Evolutionary conservation across 2,113 vertebrate genomes (phyloP).

Genomic region (Herpailurus yagouaroundi): DNA sequence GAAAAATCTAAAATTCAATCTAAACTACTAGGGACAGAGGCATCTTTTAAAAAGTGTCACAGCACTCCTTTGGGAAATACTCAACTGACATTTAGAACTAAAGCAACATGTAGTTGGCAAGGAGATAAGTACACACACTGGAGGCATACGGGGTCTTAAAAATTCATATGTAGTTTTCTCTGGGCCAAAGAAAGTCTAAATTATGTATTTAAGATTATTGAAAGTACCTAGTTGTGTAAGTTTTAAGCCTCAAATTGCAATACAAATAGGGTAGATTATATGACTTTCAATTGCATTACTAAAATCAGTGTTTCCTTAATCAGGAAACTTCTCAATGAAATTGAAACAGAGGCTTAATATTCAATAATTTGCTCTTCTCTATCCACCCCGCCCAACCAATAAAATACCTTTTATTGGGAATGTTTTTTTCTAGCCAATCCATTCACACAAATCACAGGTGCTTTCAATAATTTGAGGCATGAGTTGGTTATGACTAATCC

Average conservation of each 20-base stretch:
- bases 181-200: neutral
- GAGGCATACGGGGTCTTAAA: neutral
- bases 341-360: neutral
- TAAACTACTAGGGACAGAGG: neutral
- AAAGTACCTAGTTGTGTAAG: neutral
- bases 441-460: neutral
- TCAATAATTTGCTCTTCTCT: neutral
- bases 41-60: neutral
- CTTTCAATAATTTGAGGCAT: neutral
- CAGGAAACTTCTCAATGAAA: conserved; percentile 49
- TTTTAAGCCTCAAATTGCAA: conserved; percentile 23
- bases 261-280: neutral
- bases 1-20: neutral
- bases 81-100: neutral
- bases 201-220: neutral
- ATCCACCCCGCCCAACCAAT: neutral
- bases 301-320: conserved; percentile 21
- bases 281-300: neutral
- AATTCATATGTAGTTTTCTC: neutral
- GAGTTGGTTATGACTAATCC: neutral
- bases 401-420: neutral
- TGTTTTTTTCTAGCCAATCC: neutral
- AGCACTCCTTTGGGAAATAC: neutral
- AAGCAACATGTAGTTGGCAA: neutral
- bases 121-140: neutral